Evolutionary conservation across 2,797 vertebrate species (phyloP).

Genomic region (Chrysocyon brachyurus): DNA sequence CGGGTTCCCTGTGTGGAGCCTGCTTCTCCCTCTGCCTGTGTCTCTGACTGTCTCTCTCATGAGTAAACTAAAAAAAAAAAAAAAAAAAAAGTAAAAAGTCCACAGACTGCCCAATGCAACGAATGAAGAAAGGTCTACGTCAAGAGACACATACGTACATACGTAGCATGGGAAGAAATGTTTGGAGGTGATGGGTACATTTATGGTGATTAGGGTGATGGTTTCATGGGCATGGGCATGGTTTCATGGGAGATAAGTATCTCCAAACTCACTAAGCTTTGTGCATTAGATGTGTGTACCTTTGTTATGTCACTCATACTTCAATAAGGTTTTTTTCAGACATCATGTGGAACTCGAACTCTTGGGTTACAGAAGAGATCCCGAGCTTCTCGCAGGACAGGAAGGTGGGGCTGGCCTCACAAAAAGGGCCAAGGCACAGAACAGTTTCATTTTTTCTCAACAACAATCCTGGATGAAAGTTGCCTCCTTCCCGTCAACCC

Average conservation of each 20-base stretch:
- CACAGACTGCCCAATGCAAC: fast-evolving
- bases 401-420: not conserved
- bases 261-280: not conserved
- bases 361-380: too few species aligned
- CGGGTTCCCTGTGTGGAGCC: too few species aligned
- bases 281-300: not conserved
- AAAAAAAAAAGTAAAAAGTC: not conserved
- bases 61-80: too few species aligned
- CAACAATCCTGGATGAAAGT: not conserved
- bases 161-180: not conserved
- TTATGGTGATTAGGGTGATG: not conserved
- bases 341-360: not conserved
- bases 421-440: not conserved
- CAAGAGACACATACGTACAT: not conserved
- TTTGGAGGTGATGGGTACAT: not conserved
- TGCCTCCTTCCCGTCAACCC: not conserved
- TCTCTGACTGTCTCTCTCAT: too few species aligned
- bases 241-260: not conserved
- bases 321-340: not conserved
- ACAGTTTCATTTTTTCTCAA: not conserved
- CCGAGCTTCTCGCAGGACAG: not conserved
- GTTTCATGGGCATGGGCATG: not conserved
- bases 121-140: not conserved
- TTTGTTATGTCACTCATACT: not conserved
- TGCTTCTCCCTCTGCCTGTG: too few species aligned